Conservation (phyloP, 2,113 vertebrate genomes). For the Atrichornis clamosus region DNA sequence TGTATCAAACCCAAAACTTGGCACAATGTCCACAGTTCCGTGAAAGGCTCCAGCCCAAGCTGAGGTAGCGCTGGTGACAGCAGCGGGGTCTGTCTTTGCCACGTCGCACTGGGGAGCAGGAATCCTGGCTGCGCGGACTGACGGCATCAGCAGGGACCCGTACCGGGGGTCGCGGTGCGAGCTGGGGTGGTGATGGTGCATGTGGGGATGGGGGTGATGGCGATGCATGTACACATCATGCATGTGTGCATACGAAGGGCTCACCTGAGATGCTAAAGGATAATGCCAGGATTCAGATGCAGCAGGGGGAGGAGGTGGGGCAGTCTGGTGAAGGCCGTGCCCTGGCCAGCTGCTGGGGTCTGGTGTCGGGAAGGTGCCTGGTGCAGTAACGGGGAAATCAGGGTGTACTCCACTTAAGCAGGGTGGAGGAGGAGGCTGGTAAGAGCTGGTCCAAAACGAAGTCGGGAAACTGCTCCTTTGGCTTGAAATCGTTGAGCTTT, state of each 20-base stretch:
- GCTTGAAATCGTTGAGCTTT: conserved; percentile 76
- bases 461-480: conserved; percentile 83
- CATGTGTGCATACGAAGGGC: conserved; percentile 84
- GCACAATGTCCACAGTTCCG: conserved; percentile 86
- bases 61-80: conserved; percentile 77
- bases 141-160: conserved; percentile 85
- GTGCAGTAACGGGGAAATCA: conserved; percentile 83
- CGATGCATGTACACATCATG: conserved; percentile 91
- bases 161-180: conserved; percentile 85
- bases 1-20: conserved; percentile 84
- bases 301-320: conserved; percentile 75
- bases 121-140: conserved; percentile 80
- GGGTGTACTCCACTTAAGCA: conserved; percentile 84
- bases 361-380: conserved; percentile 79
- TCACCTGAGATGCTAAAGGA: conserved; percentile 85
- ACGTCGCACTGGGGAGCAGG: conserved; percentile 78
- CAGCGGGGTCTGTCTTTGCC: conserved; percentile 83
- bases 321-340: conserved; percentile 83
- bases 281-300: conserved; percentile 90
- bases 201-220: conserved; percentile 75
- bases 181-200: conserved; percentile 81
- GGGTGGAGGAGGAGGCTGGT: conserved; percentile 81
- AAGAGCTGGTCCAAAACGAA: conserved; percentile 87
- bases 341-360: conserved; percentile 87
- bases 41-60: conserved; percentile 88